These are phyloP conservation scores for Grus americana DNA, from an alignment of 2,113 vertebrate species.

Conservation along the genomic window DNA sequence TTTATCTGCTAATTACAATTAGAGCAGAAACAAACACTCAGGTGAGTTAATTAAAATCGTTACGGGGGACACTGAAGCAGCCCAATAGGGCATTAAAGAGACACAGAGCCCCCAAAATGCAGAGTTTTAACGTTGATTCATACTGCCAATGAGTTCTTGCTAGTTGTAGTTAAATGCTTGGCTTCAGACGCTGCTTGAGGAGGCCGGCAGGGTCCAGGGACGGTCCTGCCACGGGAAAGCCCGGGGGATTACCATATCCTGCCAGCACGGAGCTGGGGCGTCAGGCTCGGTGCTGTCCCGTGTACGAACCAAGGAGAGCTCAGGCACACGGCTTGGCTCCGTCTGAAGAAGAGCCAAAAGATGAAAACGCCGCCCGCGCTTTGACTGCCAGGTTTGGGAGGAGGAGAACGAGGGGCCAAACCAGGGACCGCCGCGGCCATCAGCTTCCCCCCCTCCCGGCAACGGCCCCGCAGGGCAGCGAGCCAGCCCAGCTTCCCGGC, in stretches of 20 bases:
- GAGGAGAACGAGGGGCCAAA: background rate
- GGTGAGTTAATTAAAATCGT: background rate
- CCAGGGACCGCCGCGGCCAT: accelerated
- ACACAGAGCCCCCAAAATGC: background rate
- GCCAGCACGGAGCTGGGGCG: background rate
- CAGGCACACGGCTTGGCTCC: accelerated
- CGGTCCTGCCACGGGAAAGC: background rate
- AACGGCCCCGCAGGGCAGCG: background rate
- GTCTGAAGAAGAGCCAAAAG: background rate
- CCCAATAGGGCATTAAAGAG: background rate
- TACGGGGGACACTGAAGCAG: background rate
- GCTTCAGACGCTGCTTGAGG: background rate
- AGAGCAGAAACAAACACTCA: background rate
- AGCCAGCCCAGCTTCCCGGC: background rate
- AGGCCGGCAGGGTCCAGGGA: background rate
- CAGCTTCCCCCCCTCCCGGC: too few species aligned
- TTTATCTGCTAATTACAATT: background rate
- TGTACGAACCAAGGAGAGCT: background rate
- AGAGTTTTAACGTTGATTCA: background rate
- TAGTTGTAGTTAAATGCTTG: background rate
- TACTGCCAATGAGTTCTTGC: background rate
- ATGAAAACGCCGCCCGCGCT: background rate
- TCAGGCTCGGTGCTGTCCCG: background rate
- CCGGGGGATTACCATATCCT: background rate
- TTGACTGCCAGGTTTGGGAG: background rate